Conservation (phyloP, 2,888 invertebrate species). For the Globia sparganii region DNA sequence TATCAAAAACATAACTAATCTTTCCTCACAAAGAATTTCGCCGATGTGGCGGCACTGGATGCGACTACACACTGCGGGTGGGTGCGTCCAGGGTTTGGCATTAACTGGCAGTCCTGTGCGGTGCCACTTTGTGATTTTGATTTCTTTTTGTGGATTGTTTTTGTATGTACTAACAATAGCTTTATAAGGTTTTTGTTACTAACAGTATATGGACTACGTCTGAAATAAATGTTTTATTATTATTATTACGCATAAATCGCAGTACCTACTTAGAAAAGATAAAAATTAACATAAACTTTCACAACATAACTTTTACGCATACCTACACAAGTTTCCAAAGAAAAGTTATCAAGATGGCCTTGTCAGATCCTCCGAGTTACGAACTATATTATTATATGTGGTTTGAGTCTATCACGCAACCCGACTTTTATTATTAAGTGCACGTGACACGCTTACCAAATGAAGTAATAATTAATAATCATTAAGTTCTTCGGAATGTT, state of each 20-base stretch:
- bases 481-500: slow-evolving; percentile 29
- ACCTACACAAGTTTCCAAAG: not conserved
- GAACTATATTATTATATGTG: slow-evolving; percentile 26
- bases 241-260: not conserved
- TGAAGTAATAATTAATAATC: slow-evolving; percentile 35
- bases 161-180: too few relatives aligned
- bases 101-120: too few relatives aligned
- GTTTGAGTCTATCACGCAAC: slow-evolving; percentile 48
- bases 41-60: too few relatives aligned
- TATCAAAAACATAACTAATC: not conserved
- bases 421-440: slow-evolving; percentile 43
- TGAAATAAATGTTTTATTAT: too few relatives aligned
- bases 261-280: not conserved
- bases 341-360: slow-evolving; percentile 40
- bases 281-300: slow-evolving; percentile 18
- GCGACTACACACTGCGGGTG: too few relatives aligned
- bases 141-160: too few relatives aligned
- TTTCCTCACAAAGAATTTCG: not conserved
- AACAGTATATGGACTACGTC: too few relatives aligned
- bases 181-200: too few relatives aligned
- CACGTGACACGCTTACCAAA: slow-evolving; percentile 44
- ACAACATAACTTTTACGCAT: slow-evolving; percentile 14
- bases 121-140: too few relatives aligned
- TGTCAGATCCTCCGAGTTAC: slow-evolving; percentile 7
- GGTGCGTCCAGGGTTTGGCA: too few relatives aligned